phyloP scores from a whole-genome alignment of 2,113 vertebrate genomes.

The Daphoenositta chrysoptera region DNA sequence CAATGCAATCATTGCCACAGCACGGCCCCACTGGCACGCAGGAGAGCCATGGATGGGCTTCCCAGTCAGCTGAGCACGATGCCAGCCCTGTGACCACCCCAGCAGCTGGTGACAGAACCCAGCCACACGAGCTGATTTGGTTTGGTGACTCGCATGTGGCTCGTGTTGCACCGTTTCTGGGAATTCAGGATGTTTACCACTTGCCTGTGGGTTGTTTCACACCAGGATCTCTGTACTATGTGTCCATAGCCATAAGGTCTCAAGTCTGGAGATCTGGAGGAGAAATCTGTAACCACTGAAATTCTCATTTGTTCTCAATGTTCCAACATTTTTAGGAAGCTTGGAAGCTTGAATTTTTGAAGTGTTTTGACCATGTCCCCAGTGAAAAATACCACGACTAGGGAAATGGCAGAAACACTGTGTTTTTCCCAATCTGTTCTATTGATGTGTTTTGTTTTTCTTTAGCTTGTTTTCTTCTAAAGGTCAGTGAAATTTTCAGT shows the following conservation, averaged over 20 bases:
- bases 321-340: not conserved
- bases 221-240: not conserved
- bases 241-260: not conserved
- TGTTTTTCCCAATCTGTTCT: not conserved
- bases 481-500: conserved; percentile 19
- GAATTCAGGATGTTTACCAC: not conserved
- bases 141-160: not conserved
- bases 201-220: not conserved
- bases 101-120: not conserved
- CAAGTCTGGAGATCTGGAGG: not conserved
- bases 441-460: conserved; percentile 14
- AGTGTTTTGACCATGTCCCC: not conserved
- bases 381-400: not conserved
- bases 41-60: not conserved
- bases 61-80: rapidly evolving
- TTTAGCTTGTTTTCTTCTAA: conserved; percentile 27
- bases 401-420: not conserved
- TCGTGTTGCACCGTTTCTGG: not conserved
- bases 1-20: not conserved
- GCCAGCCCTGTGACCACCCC: not conserved
- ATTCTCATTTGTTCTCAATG: not conserved
- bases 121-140: rapidly evolving
- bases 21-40: not conserved
- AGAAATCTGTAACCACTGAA: not conserved
- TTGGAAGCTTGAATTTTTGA: not conserved